Evolutionary conservation across 2,888 invertebrate genomes (phyloP).

Genomic region (Sminthurides aquaticus): DNA sequence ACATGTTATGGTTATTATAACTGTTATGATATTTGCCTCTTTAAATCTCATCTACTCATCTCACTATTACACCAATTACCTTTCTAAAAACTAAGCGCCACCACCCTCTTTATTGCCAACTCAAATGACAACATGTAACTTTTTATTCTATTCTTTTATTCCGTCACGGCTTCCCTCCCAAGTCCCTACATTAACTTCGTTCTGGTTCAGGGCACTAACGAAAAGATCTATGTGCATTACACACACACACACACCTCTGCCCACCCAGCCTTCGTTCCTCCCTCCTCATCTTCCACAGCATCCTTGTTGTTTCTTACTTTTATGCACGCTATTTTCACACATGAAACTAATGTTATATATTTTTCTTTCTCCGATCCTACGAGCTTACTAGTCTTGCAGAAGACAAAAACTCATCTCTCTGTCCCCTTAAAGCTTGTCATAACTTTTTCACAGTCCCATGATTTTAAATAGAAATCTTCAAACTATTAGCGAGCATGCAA

Average conservation of each 20-base stretch:
- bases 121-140: background rate
- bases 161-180: background rate
- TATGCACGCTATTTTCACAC: background rate
- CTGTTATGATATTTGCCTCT: no score
- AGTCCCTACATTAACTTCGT: no score
- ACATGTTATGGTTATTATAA: no score
- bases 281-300: no score
- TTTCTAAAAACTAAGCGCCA: background rate
- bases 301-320: background rate
- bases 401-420: background rate
- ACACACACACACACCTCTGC: background rate
- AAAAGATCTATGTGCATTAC: no score
- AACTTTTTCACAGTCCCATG: background rate
- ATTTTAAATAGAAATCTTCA: background rate
- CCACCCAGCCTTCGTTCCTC: background rate
- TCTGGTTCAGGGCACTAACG: no score
- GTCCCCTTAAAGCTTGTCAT: background rate
- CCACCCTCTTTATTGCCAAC: background rate
- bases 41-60: background rate
- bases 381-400: background rate
- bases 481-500: background rate
- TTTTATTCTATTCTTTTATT: background rate
- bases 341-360: background rate
- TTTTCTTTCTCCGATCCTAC: background rate
- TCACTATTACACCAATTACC: background rate